Conservation (phyloP, 2,797 vertebrate genomes). For the Parauchenoglanis punctatus region DNA sequence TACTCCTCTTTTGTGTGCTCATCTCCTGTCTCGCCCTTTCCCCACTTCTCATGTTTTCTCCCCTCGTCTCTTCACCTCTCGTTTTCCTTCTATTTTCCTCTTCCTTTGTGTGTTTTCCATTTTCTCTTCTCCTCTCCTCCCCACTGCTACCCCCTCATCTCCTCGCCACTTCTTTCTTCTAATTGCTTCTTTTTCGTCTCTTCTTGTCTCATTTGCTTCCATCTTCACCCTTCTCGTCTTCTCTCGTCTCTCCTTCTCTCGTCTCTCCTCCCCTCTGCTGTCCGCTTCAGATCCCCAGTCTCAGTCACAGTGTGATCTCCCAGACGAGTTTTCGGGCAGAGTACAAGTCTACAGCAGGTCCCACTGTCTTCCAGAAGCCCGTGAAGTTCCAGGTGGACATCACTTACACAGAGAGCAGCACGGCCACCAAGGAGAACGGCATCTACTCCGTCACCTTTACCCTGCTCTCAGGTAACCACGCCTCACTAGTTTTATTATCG, state of each 20-base stretch:
- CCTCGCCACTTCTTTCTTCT: not conserved
- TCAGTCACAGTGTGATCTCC: conserved; percentile 99
- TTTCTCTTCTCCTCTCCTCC: not conserved
- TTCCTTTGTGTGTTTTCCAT: not conserved
- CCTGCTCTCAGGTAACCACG: conserved; percentile 88
- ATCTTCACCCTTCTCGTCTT: not conserved
- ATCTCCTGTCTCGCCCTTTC: not conserved
- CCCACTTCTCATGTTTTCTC: not conserved
- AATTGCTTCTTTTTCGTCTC: not conserved
- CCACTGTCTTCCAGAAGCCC: conserved; percentile 98
- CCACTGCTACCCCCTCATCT: not conserved
- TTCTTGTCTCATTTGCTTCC: not conserved
- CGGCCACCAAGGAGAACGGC: conserved; percentile 92
- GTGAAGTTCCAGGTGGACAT: conserved; percentile 99
- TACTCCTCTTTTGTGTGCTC: not conserved
- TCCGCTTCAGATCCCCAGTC: conserved; percentile 88
- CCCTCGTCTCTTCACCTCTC: not conserved
- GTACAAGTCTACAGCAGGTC: conserved; percentile 94
- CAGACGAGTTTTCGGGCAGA: conserved; percentile 98
- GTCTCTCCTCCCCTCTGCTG: not conserved
- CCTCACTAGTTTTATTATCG: conserved; percentile 8
- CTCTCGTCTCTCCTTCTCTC: not conserved
- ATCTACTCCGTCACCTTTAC: conserved; percentile 99
- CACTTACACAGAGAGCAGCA: conserved; percentile 95
- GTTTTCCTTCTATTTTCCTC: not conserved